A percentile compares a stretch with the other conserved stretches of the same genome.
Evolutionary conservation across 2,113 vertebrate species (phyloP).

Genomic region (Irena cyanogastra): DNA sequence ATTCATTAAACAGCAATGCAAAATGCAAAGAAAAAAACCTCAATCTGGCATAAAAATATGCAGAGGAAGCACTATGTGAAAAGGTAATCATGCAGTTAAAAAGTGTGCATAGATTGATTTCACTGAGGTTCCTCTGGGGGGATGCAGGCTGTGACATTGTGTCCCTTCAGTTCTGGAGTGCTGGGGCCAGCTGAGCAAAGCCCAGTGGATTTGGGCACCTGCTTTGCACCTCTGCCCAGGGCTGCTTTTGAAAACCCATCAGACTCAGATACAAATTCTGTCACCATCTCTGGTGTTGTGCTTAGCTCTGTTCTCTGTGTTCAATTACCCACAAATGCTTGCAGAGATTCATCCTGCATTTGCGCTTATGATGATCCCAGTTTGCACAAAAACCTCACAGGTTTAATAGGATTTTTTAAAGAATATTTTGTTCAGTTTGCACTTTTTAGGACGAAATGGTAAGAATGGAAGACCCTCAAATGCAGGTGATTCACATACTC

Average conservation of each 20-base stretch:
- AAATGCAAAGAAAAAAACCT: not conserved
- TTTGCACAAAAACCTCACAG: not conserved
- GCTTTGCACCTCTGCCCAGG: not conserved
- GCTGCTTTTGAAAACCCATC: not conserved
- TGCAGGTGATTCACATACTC: fast-evolving
- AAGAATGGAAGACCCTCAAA: not conserved
- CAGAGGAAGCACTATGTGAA: not conserved
- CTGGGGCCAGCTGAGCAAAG: not conserved
- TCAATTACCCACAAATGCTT: not conserved
- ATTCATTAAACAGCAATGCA: not conserved
- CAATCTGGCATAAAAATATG: not conserved
- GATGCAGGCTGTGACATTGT: not conserved
- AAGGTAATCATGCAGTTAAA: not conserved
- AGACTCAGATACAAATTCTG: not conserved
- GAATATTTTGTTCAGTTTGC: not conserved
- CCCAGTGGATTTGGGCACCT: not conserved
- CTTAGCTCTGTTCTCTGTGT: not conserved
- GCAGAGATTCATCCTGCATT: not conserved
- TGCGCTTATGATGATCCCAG: not conserved
- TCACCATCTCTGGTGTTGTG: not conserved
- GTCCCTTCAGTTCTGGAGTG: not conserved
- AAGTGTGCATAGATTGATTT: not conserved
- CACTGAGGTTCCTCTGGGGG: not conserved
- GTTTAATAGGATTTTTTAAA: not conserved
- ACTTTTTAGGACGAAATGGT: not conserved